Base-by-base conservation (phyloP, 2,888 invertebrate species). In the Sarcophaga variegata region DNA sequence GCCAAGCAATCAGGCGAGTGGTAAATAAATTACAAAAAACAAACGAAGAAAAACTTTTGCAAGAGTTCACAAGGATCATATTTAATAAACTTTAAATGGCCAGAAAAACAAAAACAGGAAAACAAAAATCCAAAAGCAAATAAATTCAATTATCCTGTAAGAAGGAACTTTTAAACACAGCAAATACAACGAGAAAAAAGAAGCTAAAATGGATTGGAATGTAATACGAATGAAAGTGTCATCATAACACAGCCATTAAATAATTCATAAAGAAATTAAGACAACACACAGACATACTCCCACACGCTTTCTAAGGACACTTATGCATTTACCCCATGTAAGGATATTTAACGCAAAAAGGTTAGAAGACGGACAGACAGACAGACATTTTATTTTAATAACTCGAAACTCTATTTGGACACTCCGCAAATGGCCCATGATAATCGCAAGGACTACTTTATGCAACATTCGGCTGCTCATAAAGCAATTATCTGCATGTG, bases 401-500 rank as follows among this genome's bases (percentile, higher is more conserved):
- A 88, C 77, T 85, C 88, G 89, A 90, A 90, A 91, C 91, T 90
- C 90, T 90, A 91, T 91, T 92, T 90, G 90, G 54, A 54, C 12
- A 90, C 90, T 90, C 90, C 90, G 20, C 17, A 60, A 70, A 66
- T n/a, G 80, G 69, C 49, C 72, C 72, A 70, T 37, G 37, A 37
- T 37, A 37, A 37, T 37, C 37, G 10, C 37, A 37, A 37, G 8
- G 37, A 37, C 37, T 37, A 37, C 2, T 37, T 37, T 2, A 8
- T 37, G 37, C 2, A 37, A 37, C 37, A 37, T 37, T 37, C 71
- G 76, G 63, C 81, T 81, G 90, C 91, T 92, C 92, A 92, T 92
- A 93, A 93, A 92, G 92, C 92, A 92, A 92, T 92, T 92, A 92
- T 92, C 92, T 92, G 90, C 93, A 92, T 92, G 92, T 90, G 92